phyloP scores from a whole-genome alignment of 2,888 invertebrate genomes.

The Petrolisthes manimaculis region DNA sequence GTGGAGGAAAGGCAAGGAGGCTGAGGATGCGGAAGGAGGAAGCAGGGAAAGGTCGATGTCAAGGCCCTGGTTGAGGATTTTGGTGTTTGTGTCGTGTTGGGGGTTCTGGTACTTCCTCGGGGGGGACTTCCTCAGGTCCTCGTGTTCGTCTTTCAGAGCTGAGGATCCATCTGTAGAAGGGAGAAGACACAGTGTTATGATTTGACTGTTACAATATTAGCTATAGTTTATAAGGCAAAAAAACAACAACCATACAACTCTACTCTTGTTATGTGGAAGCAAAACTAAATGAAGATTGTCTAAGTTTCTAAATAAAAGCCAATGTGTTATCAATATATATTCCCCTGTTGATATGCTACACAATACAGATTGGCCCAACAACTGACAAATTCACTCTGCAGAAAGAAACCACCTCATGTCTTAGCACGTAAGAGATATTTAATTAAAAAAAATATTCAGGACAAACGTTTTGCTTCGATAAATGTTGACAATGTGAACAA shows the following conservation, averaged over 20 bases:
- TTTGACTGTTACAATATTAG: not conserved
- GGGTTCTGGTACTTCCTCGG: constrained; percentile 22
- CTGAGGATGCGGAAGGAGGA: constrained; percentile 23
- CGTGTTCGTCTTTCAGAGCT: constrained; percentile 32
- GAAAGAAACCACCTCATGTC: no score
- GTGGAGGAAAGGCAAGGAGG: constrained; percentile 15
- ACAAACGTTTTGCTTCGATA: no score
- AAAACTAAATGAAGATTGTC: not conserved
- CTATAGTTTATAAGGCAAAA: not conserved
- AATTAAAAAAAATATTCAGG: no score
- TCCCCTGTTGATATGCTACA: no score
- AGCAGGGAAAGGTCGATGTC: constrained; percentile 6
- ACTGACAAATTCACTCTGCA: no score
- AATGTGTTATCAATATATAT: no score
- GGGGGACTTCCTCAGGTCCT: constrained; percentile 26
- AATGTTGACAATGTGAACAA: not conserved
- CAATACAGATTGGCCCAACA: no score
- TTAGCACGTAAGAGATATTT: no score
- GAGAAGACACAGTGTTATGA: not conserved
- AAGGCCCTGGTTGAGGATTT: constrained; percentile 13
- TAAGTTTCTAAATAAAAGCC: no score
- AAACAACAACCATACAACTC: not conserved
- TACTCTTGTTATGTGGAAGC: not conserved
- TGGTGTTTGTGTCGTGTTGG: constrained; percentile 26
- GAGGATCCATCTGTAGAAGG: constrained; percentile 29